Base-by-base conservation (phyloP, 2,113 vertebrate species). In the Mellivora capensis region DNA sequence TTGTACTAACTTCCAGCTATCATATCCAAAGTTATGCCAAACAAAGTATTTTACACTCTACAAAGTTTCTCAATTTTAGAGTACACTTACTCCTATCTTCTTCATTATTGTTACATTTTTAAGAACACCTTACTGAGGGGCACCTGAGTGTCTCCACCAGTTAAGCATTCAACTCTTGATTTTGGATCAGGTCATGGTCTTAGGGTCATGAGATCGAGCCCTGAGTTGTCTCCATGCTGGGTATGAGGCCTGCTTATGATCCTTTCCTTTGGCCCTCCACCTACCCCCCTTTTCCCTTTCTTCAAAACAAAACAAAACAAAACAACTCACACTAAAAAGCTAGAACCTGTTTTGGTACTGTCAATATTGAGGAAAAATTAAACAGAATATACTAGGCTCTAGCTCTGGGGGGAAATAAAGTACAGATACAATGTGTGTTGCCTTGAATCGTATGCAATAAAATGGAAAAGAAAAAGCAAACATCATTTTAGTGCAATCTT, bases 401-500 rank as follows among this genome's bases (percentile, higher is more conserved):
- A 52, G 2, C 25, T 83, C 6, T 88, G 29, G 25, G 77, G 57
- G 42, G 17, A 59, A 29, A 93, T 77, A 71, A 62, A 17, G 4
- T 44, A n/a, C 5, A 49, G 2, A 25, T 17, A 69, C 14, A 91
- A 49, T 17, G 11, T 54, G 12, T 23, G 80, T 61, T 84, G 9
- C 37, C 17, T 69, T 94, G 18, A 57, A 69, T 47, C 25, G 15
- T 89, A 80, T 77, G 23, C 7, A 79, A 71, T 59, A n/a, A 91
- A 94, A 82, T 25, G 15, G 52, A 83, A 97, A n/a, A 29, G 12
- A 87, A 80, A 87, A 89, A 47, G 57, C 52, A 93, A 94, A 87
- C 3, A 90, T 29, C 2, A 39, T 80, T 91, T 91, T 59, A 93
- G 3, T 90, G 0, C 7, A 92, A 37, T 61, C 7, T 69, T 93